These are phyloP conservation scores for Aulostomus chinensis DNA, from an alignment of 2,797 vertebrate genomes.

Conservation along the genomic window DNA sequence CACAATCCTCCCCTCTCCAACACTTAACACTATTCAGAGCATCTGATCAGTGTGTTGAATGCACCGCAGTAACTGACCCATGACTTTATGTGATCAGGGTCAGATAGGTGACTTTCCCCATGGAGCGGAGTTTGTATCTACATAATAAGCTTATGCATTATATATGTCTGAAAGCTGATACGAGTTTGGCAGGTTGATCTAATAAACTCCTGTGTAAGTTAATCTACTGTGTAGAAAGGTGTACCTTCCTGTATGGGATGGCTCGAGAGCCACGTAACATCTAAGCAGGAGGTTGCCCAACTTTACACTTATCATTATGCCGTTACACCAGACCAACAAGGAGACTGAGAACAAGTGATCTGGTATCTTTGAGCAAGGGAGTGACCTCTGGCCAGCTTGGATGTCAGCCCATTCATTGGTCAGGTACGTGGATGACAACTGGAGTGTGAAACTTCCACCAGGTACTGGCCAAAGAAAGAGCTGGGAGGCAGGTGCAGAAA, in stretches of 20 bases:
- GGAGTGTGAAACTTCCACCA: too few relatives aligned
- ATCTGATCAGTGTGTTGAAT: constrained; percentile 1
- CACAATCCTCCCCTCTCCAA: constrained; percentile 16
- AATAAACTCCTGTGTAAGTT: constrained; percentile 8
- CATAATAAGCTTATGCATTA: neutral
- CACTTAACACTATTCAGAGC: constrained; percentile 4
- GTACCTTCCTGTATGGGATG: neutral
- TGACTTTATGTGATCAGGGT: neutral
- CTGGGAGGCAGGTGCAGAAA: too few relatives aligned
- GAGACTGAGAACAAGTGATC: neutral
- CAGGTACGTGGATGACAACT: too few relatives aligned
- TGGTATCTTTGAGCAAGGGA: too few relatives aligned
- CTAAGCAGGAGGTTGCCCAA: neutral
- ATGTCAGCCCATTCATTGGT: too few relatives aligned
- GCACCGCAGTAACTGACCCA: neutral
- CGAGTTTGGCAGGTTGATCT: neutral
- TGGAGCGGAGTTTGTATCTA: neutral
- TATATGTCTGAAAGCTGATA: constrained; percentile 22
- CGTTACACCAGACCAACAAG: too few relatives aligned
- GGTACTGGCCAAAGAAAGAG: too few relatives aligned
- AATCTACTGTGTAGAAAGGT: constrained; percentile 22
- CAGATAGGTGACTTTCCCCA: neutral
- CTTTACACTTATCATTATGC: too few relatives aligned
- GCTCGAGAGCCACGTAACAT: constrained; percentile 3
- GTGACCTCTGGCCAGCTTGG: too few relatives aligned